Evolutionary conservation across 2,888 invertebrate genomes (phyloP).

Genomic region (Aspidiotus rigidus): DNA sequence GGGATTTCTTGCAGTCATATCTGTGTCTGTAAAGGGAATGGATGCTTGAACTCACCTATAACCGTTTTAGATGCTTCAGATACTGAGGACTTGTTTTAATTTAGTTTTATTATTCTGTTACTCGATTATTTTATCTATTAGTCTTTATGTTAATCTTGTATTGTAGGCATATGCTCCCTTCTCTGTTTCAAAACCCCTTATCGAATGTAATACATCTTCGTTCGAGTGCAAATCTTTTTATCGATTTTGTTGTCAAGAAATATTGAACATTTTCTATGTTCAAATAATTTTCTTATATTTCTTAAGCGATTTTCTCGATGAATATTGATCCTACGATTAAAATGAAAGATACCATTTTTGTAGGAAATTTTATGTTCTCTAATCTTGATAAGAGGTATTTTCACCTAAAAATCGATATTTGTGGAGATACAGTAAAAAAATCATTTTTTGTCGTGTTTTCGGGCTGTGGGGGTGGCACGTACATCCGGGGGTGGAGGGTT

Average conservation of each 20-base stretch:
- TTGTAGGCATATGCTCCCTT: no score
- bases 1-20: background rate
- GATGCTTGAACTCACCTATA: background rate
- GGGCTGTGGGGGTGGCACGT: background rate
- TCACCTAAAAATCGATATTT: no score
- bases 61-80: no score
- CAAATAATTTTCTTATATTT: background rate
- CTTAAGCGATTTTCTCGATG: background rate
- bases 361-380: no score
- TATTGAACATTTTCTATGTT: no score
- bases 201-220: no score
- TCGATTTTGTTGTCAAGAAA: background rate
- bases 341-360: no score
- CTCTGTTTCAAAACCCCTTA: no score
- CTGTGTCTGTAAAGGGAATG: background rate
- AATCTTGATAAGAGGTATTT: no score
- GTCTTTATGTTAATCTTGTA: background rate
- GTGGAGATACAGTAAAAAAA: background rate
- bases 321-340: no score
- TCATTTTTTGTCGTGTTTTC: background rate
- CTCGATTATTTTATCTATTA: background rate
- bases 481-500: background rate
- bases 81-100: background rate
- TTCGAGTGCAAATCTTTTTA: no score
- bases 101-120: background rate